Percentiles rank a stretch among this genome's conserved stretches.
These are phyloP conservation scores for Myotis davidii DNA, from an alignment of 2,113 vertebrate species.

Conservation along the genomic window DNA sequence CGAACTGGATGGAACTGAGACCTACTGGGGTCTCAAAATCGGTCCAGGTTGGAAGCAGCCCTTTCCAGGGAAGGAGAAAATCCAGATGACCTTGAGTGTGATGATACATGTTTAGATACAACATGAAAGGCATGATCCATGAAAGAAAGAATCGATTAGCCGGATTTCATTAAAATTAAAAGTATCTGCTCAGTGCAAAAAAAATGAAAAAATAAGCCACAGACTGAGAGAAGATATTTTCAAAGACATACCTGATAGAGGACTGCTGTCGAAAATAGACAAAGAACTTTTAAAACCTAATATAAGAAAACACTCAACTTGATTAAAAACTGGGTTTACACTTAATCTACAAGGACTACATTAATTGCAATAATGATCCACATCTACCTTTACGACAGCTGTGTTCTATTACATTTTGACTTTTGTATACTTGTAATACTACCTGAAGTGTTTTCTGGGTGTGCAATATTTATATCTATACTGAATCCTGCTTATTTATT, in stretches of 20 bases:
- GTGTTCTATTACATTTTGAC: background rate
- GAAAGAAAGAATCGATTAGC: background rate
- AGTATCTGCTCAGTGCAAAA: background rate
- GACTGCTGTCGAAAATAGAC: background rate
- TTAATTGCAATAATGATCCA: background rate
- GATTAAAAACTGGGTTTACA: background rate
- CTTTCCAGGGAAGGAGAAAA: background rate
- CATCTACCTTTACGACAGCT: background rate
- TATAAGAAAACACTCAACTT: background rate
- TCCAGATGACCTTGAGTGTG: background rate
- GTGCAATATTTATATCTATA: background rate
- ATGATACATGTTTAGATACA: background rate
- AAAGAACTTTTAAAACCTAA: background rate
- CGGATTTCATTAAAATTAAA: background rate
- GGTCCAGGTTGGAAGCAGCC: background rate
- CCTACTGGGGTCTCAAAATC: background rate
- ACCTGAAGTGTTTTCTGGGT: background rate
- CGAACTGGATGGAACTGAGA: rapidly evolving
- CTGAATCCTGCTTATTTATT: background rate
- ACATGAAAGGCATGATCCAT: background rate
- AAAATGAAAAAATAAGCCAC: background rate
- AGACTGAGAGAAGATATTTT: background rate
- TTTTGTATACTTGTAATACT: background rate
- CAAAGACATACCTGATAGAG: background rate
- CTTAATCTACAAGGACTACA: background rate